Conservation (phyloP, 2,888 invertebrate genomes). For the Orthonevra nobilis region DNA sequence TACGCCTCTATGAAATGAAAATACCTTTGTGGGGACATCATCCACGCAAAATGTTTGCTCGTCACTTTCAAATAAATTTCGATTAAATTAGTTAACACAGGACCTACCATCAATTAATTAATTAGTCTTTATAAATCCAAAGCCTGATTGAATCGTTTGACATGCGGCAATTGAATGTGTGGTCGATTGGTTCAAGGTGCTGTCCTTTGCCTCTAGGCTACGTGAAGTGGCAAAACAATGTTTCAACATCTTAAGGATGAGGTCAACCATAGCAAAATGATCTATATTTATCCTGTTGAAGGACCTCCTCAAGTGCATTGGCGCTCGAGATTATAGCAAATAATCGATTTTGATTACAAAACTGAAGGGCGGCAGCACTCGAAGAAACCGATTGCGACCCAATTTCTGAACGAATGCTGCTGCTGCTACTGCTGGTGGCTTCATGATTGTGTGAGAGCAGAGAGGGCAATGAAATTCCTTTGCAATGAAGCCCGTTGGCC, state of each 20-base stretch:
- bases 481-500: slow-evolving; percentile 6
- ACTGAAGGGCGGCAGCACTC: neutral
- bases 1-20: too few relatives aligned
- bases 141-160: slow-evolving; percentile 30
- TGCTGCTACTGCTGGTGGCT: neutral
- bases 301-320: slow-evolving; percentile 17
- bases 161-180: slow-evolving; percentile 17
- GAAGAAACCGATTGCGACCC: slow-evolving; percentile 32
- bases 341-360: slow-evolving; percentile 47
- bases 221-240: slow-evolving; percentile 14
- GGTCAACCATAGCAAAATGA: neutral
- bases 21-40: too few relatives aligned
- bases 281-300: slow-evolving; percentile 3
- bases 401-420: slow-evolving; percentile 12
- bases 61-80: slow-evolving; percentile 11
- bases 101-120: slow-evolving; percentile 33
- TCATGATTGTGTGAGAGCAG: slow-evolving; percentile 14
- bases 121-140: slow-evolving; percentile 10
- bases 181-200: neutral
- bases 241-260: neutral
- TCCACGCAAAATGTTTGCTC: neutral
- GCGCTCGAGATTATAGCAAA: slow-evolving; percentile 22
- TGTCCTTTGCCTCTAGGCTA: neutral
- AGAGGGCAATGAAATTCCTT: slow-evolving; percentile 36
- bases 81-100: slow-evolving; percentile 33